A percentile compares a stretch with the other conserved stretches of the same genome.
These are phyloP conservation scores for Xestia c-nigrum DNA, from an alignment of 2,888 invertebrate species.

Conservation along the genomic window DNA sequence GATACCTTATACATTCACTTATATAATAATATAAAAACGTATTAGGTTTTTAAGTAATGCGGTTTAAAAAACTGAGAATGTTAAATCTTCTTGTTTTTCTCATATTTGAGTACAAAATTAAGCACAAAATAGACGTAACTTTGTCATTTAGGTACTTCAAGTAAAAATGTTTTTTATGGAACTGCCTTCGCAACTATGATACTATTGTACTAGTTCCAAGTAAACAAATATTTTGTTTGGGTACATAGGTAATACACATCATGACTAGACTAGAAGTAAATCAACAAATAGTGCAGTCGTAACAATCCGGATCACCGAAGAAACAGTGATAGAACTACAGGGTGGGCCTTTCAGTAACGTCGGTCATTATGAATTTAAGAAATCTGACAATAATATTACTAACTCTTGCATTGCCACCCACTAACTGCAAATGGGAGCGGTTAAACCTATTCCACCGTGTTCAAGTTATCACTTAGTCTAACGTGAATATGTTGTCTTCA, in stretches of 20 bases:
- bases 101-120: conserved; percentile 74
- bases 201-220: conserved; percentile 69
- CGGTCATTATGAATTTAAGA: conserved; percentile 85
- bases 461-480: conserved; percentile 37
- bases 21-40: conserved; percentile 10
- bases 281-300: conserved; percentile 68
- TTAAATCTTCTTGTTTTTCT: conserved; percentile 62
- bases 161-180: conserved; percentile 58
- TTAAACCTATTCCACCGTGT: conserved; percentile 40
- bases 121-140: conserved; percentile 77
- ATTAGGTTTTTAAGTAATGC: conserved; percentile 51
- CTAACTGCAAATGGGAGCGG: conserved; percentile 66
- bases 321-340: conserved; percentile 83
- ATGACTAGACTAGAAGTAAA: conserved; percentile 45
- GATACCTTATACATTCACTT: conserved; percentile 26
- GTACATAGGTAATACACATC: conserved; percentile 35
- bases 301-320: conserved; percentile 65
- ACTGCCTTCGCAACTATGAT: conserved; percentile 72
- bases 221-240: conserved; percentile 47
- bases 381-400: conserved; percentile 88
- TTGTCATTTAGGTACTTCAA: conserved; percentile 56
- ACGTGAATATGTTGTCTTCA: conserved; percentile 43
- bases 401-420: conserved; percentile 74
- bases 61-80: conserved; percentile 41
- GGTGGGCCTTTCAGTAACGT: conserved; percentile 80